Conservation (phyloP, 2,888 invertebrate genomes). For the Camptogramma bilineatum region DNA sequence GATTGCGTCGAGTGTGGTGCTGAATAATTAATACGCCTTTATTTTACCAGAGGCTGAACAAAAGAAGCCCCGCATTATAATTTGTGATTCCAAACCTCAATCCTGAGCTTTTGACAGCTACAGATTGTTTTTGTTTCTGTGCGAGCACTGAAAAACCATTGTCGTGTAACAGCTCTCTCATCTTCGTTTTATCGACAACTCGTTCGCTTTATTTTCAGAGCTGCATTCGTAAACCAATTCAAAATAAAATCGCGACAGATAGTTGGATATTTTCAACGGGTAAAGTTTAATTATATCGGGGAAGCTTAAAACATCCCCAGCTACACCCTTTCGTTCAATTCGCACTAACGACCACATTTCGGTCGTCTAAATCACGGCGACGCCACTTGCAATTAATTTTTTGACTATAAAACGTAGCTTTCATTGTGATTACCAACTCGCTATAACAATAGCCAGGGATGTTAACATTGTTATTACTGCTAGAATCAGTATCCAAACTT, state of each 20-base stretch:
- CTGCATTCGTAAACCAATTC: slow-evolving; percentile 20
- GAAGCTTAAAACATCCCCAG: slow-evolving; percentile 57
- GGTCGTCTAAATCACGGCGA: slow-evolving; percentile 74
- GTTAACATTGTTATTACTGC: slow-evolving; percentile 21
- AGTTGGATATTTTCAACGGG: slow-evolving; percentile 43
- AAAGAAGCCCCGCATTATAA: slow-evolving; percentile 69
- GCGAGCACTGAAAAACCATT: slow-evolving; percentile 15
- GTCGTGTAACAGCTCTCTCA: slow-evolving; percentile 11
- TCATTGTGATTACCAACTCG: slow-evolving; percentile 54
- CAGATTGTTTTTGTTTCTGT: slow-evolving; percentile 38
- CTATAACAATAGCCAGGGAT: slow-evolving; percentile 41
- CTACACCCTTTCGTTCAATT: slow-evolving; percentile 72
- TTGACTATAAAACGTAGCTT: slow-evolving; percentile 62
- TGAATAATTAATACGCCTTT: slow-evolving; percentile 85
- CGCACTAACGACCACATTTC: slow-evolving; percentile 80
- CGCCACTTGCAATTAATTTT: slow-evolving; percentile 81
- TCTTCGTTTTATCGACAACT: slow-evolving; percentile 11
- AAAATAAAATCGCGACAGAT: slow-evolving; percentile 31
- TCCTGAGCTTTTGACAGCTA: slow-evolving; percentile 51
- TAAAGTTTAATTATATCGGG: slow-evolving; percentile 77
- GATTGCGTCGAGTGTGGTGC: slow-evolving; percentile 85
- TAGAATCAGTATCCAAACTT: slow-evolving; percentile 6
- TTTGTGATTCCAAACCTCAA: slow-evolving; percentile 69
- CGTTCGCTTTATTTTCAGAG: slow-evolving; percentile 9
- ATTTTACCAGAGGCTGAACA: slow-evolving; percentile 75